Percentiles rank a stretch among this genome's conserved stretches.
phyloP scores from a whole-genome alignment of 2,888 invertebrate genomes.

The Yponomeuta sedellus region DNA sequence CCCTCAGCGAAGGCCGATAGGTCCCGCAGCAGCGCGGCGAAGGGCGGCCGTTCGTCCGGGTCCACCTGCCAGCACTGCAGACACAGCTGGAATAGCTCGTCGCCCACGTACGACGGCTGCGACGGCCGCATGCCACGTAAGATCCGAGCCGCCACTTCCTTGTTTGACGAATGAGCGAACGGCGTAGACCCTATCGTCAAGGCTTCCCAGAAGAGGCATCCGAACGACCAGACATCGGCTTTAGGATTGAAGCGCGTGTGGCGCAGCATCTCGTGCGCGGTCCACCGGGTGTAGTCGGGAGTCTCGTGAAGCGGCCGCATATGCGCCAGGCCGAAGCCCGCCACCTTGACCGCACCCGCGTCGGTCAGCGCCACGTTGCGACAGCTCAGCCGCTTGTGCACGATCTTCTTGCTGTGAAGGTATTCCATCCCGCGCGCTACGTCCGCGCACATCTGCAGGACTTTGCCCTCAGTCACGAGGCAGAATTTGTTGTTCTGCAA shows the following conservation, averaged over 20 bases:
- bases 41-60: slow-evolving; percentile 86
- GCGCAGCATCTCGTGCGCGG: slow-evolving; percentile 85
- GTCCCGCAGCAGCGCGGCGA: slow-evolving; percentile 76
- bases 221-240: slow-evolving; percentile 90
- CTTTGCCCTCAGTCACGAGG: slow-evolving; percentile 77
- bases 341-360: slow-evolving; percentile 82
- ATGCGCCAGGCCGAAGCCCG: slow-evolving; percentile 85
- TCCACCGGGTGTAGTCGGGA: slow-evolving; percentile 87
- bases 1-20: slow-evolving; percentile 52
- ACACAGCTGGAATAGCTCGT: slow-evolving; percentile 88
- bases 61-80: slow-evolving; percentile 91
- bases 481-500: slow-evolving; percentile 75
- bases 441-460: slow-evolving; percentile 80
- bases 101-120: slow-evolving; percentile 84
- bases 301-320: slow-evolving; percentile 78
- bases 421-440: slow-evolving; percentile 85
- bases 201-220: slow-evolving; percentile 89
- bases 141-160: slow-evolving; percentile 81
- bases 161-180: slow-evolving; percentile 80
- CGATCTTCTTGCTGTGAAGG: slow-evolving; percentile 79
- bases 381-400: slow-evolving; percentile 85
- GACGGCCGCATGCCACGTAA: slow-evolving; percentile 82
- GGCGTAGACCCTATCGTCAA: slow-evolving; percentile 87
- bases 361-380: slow-evolving; percentile 82
- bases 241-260: slow-evolving; percentile 81